Evolutionary conservation across 2,888 invertebrate genomes (phyloP).

Genomic region (Mythimna impura): DNA sequence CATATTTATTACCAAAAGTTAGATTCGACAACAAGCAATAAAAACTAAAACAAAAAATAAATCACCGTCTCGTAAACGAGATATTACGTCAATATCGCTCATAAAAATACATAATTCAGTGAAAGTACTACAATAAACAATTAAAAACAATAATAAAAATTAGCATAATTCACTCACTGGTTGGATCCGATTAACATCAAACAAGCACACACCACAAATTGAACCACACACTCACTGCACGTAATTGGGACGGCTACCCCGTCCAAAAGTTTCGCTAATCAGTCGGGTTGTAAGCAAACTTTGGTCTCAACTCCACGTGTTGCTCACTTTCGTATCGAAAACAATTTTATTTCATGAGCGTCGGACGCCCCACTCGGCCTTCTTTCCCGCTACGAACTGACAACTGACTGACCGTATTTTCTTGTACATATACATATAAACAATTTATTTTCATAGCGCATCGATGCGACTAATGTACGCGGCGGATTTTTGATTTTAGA

Average conservation of each 20-base stretch:
- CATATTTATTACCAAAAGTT: conserved; percentile 28
- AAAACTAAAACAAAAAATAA: conserved; percentile 21
- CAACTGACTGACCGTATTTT: conserved; percentile 87
- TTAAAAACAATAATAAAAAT: conserved; percentile 56
- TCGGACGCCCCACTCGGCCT: conserved; percentile 77
- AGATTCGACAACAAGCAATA: conserved; percentile 31
- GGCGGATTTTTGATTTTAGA: conserved; percentile 64
- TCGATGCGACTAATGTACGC: conserved; percentile 72
- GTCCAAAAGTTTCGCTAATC: conserved; percentile 74
- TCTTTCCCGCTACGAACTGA: conserved; percentile 83
- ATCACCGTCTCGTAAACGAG: conserved; percentile 3
- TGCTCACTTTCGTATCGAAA: conserved; percentile 70
- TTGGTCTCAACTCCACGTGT: conserved; percentile 79
- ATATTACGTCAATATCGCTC: conserved; percentile 35
- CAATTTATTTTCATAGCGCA: conserved; percentile 88
- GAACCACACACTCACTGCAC: conserved; percentile 74
- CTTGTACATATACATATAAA: conserved; percentile 82
- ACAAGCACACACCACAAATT: conserved; percentile 70
- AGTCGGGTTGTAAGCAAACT: conserved; percentile 79
- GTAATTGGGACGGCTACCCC: conserved; percentile 68
- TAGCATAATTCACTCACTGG: conserved; percentile 62
- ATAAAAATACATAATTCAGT: conserved; percentile 43
- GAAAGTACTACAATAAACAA: conserved; percentile 49
- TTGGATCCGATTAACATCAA: conserved; percentile 68
- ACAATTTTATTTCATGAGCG: conserved; percentile 77